Evolutionary conservation across 2,888 invertebrate species (phyloP), one percentile per base, ranked within the genome.

Genomic region (Caenorhabditis macrosperma): DNA sequence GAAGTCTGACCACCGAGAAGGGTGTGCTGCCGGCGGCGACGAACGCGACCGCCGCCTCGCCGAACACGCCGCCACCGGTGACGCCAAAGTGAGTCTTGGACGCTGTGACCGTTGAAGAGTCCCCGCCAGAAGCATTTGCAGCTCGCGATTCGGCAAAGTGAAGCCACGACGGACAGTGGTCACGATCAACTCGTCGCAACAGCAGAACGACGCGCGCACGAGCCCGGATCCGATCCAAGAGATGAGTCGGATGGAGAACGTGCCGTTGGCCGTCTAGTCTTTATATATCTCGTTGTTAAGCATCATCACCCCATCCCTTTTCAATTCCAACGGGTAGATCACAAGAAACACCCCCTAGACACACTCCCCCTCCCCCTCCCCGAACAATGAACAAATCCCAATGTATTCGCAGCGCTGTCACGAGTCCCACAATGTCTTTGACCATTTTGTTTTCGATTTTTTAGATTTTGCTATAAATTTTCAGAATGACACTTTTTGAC

Each of bases 101-200:
- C 22, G 20, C 35, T 46, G 12, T 6, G 33, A 33, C 33, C 33
- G 5, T 33, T 33, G 12, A 5, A 12, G 7, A 15, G 3, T 15
- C 38, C 15, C 3, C 3, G 30, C 9, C 20, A 60, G 50, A 28
- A 61, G 22, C 17, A 59, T 44, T 71, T 67, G 6, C 64, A 81
- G 80, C 22, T 75, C 78, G 17, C 60, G 78, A 28, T 75, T 82
- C 41, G 78, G 76, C 28, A 78, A 78, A 63, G 67, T 82, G 35
- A 84, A 84, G 54, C 83, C 85, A n/a, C 64, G 83, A 30, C 78
- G 83, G 61, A 78, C 85, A 17, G 82, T 85, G 35, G 85, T 85
- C 64, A 83, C 85, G 15, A 85, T 85, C 41, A 83, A 78, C 54
- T 68, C 79, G 9, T 46, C 66, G 5, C 77, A n/a, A n/a, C n/a